Evolutionary conservation across 2,113 vertebrate genomes (phyloP).

Genomic region (Drymodes brunneopygia): DNA sequence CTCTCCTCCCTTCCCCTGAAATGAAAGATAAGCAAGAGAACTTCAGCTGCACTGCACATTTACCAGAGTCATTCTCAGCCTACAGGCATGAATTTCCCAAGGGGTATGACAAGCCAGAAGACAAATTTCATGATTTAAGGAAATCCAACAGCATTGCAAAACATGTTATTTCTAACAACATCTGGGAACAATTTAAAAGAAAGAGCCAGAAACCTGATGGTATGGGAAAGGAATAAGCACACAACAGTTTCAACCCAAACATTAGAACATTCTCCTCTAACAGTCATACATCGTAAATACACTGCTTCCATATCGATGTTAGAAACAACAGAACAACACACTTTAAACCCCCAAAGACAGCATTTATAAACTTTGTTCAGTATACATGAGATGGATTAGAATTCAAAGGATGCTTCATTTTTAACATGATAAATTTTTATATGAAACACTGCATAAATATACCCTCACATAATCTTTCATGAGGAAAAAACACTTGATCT

Average conservation of each 20-base stretch:
- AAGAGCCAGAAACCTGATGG: background rate
- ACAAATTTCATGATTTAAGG: background rate
- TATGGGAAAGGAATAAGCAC: background rate
- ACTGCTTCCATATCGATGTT: background rate
- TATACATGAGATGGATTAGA: background rate
- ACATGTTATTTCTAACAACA: slow-evolving; percentile 17
- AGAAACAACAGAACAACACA: background rate
- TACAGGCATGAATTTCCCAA: background rate
- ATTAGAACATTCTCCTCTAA: background rate
- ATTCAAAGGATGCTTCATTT: background rate
- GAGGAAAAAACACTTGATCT: background rate
- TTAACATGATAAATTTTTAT: background rate
- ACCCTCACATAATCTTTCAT: background rate
- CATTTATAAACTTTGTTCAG: background rate
- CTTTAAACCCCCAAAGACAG: background rate
- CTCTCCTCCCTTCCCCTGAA: background rate
- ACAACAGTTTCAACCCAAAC: background rate
- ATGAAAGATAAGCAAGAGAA: background rate
- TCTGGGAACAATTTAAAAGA: slow-evolving; percentile 5
- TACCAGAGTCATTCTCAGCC: slow-evolving; percentile 5
- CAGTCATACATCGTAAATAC: background rate
- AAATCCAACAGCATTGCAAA: background rate
- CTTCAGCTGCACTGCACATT: background rate
- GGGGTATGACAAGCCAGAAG: background rate
- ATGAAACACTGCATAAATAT: background rate